Percentiles rank a stretch among this genome's conserved stretches.
Conservation (phyloP, 2,113 vertebrate genomes). For the Picathartes gymnocephalus region DNA sequence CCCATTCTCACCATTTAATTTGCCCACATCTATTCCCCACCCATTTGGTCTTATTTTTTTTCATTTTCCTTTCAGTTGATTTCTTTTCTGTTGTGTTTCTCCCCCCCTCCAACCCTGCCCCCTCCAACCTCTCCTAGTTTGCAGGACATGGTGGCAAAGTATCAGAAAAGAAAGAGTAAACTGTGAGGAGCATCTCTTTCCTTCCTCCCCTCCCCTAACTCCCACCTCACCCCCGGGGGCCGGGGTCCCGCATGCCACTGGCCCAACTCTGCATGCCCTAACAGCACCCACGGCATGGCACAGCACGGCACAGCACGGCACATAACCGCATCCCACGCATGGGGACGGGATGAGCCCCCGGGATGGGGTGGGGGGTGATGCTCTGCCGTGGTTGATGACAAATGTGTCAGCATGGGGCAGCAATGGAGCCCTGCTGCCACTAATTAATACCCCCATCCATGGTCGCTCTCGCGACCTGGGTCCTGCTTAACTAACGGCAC, state of each 20-base stretch:
- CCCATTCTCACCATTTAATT: neutral
- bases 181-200: conserved; percentile 83
- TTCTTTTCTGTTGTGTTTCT: conserved; percentile 45
- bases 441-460: conserved; percentile 74
- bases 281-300: neutral
- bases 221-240: conserved; percentile 27
- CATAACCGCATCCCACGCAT: neutral
- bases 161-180: conserved; percentile 97
- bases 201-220: conserved; percentile 36
- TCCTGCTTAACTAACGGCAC: conserved; percentile 82
- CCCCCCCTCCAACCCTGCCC: neutral
- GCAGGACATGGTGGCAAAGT: conserved; percentile 99
- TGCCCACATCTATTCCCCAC: neutral
- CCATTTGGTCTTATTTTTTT: neutral
- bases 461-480: conserved; percentile 62
- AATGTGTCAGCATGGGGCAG: conserved; percentile 8
- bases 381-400: conserved; percentile 58
- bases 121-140: conserved; percentile 79
- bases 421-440: conserved; percentile 70
- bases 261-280: conserved; percentile 35
- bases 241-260: conserved; percentile 57
- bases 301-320: neutral
- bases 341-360: neutral
- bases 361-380: neutral
- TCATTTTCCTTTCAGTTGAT: neutral